Conservation (phyloP, 30 jellyfish, hydroid and myxozoan genomes). For the Catostylus mosaicus region DNA sequence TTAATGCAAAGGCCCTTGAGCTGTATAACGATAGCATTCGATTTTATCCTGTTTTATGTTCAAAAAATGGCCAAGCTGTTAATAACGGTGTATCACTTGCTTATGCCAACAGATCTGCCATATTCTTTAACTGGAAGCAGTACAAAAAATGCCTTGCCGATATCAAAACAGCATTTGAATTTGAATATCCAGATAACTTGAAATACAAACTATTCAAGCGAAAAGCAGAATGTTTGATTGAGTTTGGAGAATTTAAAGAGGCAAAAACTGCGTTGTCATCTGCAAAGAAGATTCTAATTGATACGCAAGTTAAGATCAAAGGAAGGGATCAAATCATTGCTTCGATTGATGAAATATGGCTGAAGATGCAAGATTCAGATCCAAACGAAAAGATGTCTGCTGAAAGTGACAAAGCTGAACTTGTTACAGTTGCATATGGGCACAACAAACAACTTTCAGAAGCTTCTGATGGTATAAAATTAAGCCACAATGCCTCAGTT, state of each 20-base stretch:
- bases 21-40: conserved; percentile 70
- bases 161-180: conserved; percentile 59
- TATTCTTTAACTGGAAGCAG: conserved; percentile 37
- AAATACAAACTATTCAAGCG: conserved; percentile 48
- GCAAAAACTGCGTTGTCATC: conserved; percentile 28
- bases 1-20: conserved; percentile 66
- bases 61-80: not conserved
- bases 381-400: not conserved
- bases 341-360: conserved; percentile 4
- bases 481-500: conserved; percentile 11
- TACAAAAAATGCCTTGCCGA: conserved; percentile 74
- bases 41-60: conserved; percentile 13
- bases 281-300: conserved; percentile 7
- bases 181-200: conserved; percentile 51
- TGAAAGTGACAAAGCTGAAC: not conserved
- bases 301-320: not conserved
- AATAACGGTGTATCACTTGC: conserved; percentile 50
- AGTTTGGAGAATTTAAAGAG: conserved; percentile 9
- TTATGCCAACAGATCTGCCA: conserved; percentile 94
- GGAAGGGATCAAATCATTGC: not conserved
- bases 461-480: conserved; percentile 33
- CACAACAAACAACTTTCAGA: conserved; percentile 1
- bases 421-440: conserved; percentile 6
- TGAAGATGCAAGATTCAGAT: not conserved
- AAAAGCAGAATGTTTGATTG: conserved; percentile 49